Conservation (phyloP, 35 echinoderm and acorn worm genomes). For the Ptychodera flava region DNA sequence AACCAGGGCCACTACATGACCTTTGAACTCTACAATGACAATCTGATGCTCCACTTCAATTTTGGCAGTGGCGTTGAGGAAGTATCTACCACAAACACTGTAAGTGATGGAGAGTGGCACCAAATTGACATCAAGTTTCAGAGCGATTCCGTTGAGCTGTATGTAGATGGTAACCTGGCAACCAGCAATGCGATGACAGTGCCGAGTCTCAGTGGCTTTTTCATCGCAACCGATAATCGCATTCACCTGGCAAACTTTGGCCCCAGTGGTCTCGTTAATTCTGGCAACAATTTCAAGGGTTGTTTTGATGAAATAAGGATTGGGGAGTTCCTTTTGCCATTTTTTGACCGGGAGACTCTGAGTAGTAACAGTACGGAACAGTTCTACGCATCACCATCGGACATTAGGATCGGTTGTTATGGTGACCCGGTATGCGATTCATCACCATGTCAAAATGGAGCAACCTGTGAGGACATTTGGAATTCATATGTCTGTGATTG, state of each 20-base stretch:
- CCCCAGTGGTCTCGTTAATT: neutral
- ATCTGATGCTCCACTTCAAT: constrained; percentile 9
- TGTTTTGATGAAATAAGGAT: constrained; percentile 73
- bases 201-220: neutral
- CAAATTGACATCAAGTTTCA: constrained; percentile 30
- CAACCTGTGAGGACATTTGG: neutral
- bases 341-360: constrained; percentile 30
- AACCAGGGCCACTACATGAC: constrained; percentile 34
- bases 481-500: neutral
- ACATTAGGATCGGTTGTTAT: constrained; percentile 17
- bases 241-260: neutral
- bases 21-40: constrained; percentile 29
- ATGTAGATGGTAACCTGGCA: constrained; percentile 21
- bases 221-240: neutral
- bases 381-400: constrained; percentile 28
- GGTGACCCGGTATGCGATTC: constrained; percentile 35
- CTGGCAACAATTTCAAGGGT: constrained; percentile 29
- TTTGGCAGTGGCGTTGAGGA: neutral
- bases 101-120: constrained; percentile 79
- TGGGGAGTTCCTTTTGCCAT: constrained; percentile 58
- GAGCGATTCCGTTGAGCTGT: neutral
- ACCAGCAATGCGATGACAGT: neutral
- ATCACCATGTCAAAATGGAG: neutral
- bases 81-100: neutral
- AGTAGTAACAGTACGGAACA: constrained; percentile 51